Conservation (phyloP, 1,140 invertebrate genomes). For the Neodiprion fabricii region DNA sequence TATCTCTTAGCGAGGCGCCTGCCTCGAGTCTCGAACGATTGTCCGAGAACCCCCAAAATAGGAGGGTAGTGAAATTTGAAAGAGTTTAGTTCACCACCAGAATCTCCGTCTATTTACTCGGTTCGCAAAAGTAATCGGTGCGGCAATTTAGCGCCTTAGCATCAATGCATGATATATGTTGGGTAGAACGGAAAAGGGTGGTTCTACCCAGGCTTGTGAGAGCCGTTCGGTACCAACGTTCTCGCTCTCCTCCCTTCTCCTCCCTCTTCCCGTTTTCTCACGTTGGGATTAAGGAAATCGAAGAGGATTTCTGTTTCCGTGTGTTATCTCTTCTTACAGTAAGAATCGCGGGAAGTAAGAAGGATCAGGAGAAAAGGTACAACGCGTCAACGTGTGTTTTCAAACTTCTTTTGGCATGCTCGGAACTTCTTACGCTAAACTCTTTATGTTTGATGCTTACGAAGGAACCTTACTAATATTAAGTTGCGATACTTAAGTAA, state of each 20-base stretch:
- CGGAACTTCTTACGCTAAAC: background rate
- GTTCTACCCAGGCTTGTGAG: background rate
- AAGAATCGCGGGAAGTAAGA: background rate
- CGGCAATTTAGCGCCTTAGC: background rate
- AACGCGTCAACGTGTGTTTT: background rate
- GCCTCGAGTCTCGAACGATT: background rate
- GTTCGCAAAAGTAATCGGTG: background rate
- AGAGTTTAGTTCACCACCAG: background rate
- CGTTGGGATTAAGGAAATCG: conserved; percentile 2
- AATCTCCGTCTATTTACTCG: background rate
- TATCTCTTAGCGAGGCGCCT: background rate
- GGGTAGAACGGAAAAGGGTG: background rate
- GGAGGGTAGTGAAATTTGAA: background rate
- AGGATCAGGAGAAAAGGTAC: background rate
- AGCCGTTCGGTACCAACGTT: background rate
- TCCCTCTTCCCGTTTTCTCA: background rate
- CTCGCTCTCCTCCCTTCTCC: background rate
- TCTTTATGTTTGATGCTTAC: too few species aligned
- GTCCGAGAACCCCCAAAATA: background rate
- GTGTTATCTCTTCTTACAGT: background rate
- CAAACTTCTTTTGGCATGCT: background rate
- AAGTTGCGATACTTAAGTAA: too few species aligned
- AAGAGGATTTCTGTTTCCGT: background rate
- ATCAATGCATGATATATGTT: background rate
- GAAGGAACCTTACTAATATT: too few species aligned